These are phyloP conservation scores for Trachops cirrhosus DNA, from an alignment of 2,797 vertebrate species.

Conservation along the genomic window DNA sequence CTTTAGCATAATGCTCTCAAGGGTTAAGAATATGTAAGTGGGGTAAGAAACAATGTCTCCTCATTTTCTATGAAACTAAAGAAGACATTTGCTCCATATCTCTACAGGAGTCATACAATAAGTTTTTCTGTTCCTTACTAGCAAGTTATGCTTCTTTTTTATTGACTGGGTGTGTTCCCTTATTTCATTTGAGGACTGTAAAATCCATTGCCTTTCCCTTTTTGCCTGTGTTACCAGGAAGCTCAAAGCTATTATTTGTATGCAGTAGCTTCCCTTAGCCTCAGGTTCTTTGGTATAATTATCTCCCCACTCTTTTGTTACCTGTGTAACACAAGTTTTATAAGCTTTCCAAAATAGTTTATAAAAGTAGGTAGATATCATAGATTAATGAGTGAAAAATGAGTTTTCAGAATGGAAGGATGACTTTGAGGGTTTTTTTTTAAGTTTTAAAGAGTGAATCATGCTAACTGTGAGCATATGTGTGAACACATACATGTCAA, in stretches of 20 bases:
- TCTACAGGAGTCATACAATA: neutral
- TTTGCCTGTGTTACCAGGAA: neutral
- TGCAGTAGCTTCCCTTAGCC: neutral
- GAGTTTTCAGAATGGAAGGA: neutral
- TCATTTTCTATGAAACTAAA: neutral
- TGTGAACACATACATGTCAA: fast-evolving
- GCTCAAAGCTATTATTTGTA: neutral
- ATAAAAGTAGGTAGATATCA: neutral
- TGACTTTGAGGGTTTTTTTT: neutral
- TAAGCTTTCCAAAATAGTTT: neutral
- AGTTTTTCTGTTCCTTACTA: neutral
- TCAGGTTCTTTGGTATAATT: neutral
- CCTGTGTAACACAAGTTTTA: neutral
- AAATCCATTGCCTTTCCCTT: neutral
- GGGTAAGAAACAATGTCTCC: neutral
- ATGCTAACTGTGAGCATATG: neutral
- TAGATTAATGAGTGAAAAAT: neutral
- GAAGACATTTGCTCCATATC: neutral
- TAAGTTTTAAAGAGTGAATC: neutral
- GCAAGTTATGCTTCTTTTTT: neutral
- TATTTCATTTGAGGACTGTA: neutral
- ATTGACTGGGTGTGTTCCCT: neutral
- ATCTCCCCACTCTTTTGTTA: neutral
- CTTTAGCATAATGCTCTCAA: neutral
- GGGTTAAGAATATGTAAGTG: neutral